Base-by-base conservation (phyloP, 2,888 invertebrate genomes). In the Melikaiella ostensackeni region DNA sequence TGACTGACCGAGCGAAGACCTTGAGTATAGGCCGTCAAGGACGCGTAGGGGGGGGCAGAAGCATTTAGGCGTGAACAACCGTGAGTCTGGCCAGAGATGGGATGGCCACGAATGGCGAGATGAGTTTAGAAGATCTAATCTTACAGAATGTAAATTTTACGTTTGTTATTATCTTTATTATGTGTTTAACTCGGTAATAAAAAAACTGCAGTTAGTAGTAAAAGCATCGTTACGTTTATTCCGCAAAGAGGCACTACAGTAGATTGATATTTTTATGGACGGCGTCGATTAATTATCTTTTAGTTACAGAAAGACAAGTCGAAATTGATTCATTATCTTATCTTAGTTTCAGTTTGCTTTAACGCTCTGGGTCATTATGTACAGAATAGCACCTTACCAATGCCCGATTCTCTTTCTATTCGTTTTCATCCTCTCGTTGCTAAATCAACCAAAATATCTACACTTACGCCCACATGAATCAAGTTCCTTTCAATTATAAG, bases 301-400 rank as follows among this genome's bases (percentile, higher is more conserved):
- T 35, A 55, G 62, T 30, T 35, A 61, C 62, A 46, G 24, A 21
- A 46, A 75, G 21, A 64, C 30, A 75, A 73, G 16, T 33, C 38
- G 16, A n/a, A 75, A 30, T 75, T 59, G 73, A 61, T 75, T 79
- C 73, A 27, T 42, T 77, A 61, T 66, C 38, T 75, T 76, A 59
- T 50, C 66, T 63, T 30, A 63, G 66, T 62, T 74, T 70, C 42
- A 75, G 76, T 78, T 79, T 80, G 73, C 77, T 79, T 76, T 59
- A 57, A 73, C 79, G 74, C 70, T 75, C 75, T 66, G 55, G 61
- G 77, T 82, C 82, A 79, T 77, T 84, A 84, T 84, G 83, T 84
- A 84, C 84, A 84, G 77, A 80, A 79, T 81, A 84, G 84, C 83
- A 83, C 84, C 84, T 84, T 66, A 66, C 66, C 42, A 64, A 16